Percentiles rank a stretch among this genome's conserved stretches.
Conservation (phyloP, 2,797 vertebrate genomes). For the Sparidentex hasta region DNA sequence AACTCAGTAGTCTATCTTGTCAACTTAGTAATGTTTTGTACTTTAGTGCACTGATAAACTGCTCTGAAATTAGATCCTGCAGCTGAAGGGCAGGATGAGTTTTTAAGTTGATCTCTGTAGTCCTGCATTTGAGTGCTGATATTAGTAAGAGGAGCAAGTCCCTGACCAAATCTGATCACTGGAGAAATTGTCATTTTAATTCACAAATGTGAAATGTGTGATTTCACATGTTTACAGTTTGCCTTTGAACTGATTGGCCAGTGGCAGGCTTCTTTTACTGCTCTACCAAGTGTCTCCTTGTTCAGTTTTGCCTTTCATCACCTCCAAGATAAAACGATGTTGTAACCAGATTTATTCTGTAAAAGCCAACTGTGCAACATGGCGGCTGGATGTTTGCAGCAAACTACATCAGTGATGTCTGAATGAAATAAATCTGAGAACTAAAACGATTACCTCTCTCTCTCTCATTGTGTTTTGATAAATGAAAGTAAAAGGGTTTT, state of each 20-base stretch:
- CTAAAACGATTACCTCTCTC: conserved; percentile 22
- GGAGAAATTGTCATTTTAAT: conserved; percentile 15
- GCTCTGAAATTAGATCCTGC: background rate
- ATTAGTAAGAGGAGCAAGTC: conserved; percentile 39
- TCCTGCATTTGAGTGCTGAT: conserved; percentile 18
- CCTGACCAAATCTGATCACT: conserved; percentile 39
- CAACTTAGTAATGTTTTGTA: conserved; percentile 23
- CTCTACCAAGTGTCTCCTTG: conserved; percentile 55
- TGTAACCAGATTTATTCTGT: conserved; percentile 76
- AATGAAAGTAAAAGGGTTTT: background rate
- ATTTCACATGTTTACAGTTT: conserved; percentile 56
- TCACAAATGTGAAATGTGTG: background rate
- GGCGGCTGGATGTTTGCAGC: conserved; percentile 51
- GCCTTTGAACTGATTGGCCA: conserved; percentile 46
- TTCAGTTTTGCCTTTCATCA: conserved; percentile 57
- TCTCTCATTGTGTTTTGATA: conserved; percentile 30
- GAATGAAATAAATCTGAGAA: conserved; percentile 82
- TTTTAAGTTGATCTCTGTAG: conserved; percentile 1
- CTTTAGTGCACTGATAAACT: conserved; percentile 23
- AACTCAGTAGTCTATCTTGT: background rate
- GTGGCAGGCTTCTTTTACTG: conserved; percentile 40
- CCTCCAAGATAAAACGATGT: conserved; percentile 50
- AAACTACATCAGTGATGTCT: conserved; percentile 57
- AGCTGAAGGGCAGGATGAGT: background rate
- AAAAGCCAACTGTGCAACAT: conserved; percentile 35